Conservation (phyloP, 1,140 invertebrate genomes). For the Goniozus legneri region DNA sequence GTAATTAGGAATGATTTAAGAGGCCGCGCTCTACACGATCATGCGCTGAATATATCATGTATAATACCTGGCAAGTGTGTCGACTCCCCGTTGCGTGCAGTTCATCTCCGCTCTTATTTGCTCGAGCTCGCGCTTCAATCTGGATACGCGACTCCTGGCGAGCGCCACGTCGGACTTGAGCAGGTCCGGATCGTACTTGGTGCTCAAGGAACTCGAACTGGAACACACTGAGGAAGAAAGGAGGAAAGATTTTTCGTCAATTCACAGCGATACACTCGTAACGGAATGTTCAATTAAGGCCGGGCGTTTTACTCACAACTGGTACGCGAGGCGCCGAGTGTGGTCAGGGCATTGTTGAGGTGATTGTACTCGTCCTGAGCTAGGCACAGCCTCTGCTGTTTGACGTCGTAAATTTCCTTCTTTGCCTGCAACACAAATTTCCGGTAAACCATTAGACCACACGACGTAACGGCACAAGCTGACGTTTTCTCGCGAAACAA, state of each 20-base stretch:
- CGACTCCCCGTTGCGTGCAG: slow-evolving; percentile 86
- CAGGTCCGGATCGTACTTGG: slow-evolving; percentile 91
- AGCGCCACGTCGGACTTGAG: slow-evolving; percentile 88
- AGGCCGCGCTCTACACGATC: too few relatives aligned
- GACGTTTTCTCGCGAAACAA: not conserved
- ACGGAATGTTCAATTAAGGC: not conserved
- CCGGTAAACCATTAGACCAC: not conserved
- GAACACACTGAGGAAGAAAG: slow-evolving; percentile 75
- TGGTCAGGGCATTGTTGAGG: slow-evolving; percentile 82
- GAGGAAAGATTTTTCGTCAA: slow-evolving; percentile 7
- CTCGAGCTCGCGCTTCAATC: slow-evolving; percentile 84
- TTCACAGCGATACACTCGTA: not conserved
- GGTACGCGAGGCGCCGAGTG: slow-evolving; percentile 76
- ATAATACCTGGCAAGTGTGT: slow-evolving; percentile 79
- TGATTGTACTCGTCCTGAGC: slow-evolving; percentile 96
- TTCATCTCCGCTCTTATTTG: slow-evolving; percentile 90
- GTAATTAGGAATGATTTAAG: too few relatives aligned
- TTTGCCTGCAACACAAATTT: slow-evolving; percentile 74
- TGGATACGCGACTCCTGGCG: slow-evolving; percentile 82
- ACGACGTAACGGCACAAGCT: not conserved
- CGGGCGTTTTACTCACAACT: slow-evolving; percentile 67
- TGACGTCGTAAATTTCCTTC: slow-evolving; percentile 93
- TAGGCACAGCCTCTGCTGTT: slow-evolving; percentile 86
- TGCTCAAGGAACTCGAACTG: slow-evolving; percentile 81
- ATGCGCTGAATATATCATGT: too few relatives aligned